phyloP scores from a whole-genome alignment of 1,140 invertebrate species.

The Drepana arcuata region DNA sequence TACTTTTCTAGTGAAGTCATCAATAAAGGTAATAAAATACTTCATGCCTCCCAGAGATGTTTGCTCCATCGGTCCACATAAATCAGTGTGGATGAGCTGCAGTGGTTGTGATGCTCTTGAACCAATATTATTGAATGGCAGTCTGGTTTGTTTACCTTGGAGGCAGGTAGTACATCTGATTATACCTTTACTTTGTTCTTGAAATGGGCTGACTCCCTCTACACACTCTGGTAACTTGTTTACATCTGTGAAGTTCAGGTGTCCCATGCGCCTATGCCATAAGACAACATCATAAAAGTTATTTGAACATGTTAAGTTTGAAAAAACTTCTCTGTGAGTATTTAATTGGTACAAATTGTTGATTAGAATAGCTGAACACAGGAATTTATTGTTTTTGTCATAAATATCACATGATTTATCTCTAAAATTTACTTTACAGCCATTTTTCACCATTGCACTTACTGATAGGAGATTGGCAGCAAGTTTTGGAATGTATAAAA shows the following conservation, averaged over 20 bases:
- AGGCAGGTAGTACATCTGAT: slow-evolving; percentile 17
- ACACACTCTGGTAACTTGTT: slow-evolving; percentile 13
- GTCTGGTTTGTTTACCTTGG: slow-evolving; percentile 14
- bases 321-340: slow-evolving; percentile 14
- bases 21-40: slow-evolving; percentile 18
- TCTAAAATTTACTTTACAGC: slow-evolving; percentile 22
- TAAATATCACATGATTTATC: slow-evolving; percentile 18
- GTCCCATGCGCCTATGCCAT: slow-evolving; percentile 25
- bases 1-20: slow-evolving; percentile 13
- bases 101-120: slow-evolving; percentile 11
- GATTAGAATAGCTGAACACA: slow-evolving; percentile 17
- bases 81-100: slow-evolving; percentile 17
- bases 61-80: slow-evolving; percentile 22
- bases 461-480: slow-evolving; percentile 24
- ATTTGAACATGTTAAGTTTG: slow-evolving; percentile 11
- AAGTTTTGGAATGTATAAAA: slow-evolving; percentile 25
- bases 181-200: slow-evolving; percentile 1
- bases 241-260: slow-evolving; percentile 20
- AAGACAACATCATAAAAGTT: slow-evolving; percentile 18
- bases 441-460: slow-evolving; percentile 25
- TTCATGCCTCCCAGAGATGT: slow-evolving; percentile 17
- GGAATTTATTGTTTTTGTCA: slow-evolving; percentile 5
- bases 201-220: slow-evolving; percentile 11
- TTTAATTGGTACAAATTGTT: slow-evolving; percentile 23
- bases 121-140: slow-evolving; percentile 16